phyloP scores from a whole-genome alignment of 1,140 invertebrate species.

The Adelges cooleyi region DNA sequence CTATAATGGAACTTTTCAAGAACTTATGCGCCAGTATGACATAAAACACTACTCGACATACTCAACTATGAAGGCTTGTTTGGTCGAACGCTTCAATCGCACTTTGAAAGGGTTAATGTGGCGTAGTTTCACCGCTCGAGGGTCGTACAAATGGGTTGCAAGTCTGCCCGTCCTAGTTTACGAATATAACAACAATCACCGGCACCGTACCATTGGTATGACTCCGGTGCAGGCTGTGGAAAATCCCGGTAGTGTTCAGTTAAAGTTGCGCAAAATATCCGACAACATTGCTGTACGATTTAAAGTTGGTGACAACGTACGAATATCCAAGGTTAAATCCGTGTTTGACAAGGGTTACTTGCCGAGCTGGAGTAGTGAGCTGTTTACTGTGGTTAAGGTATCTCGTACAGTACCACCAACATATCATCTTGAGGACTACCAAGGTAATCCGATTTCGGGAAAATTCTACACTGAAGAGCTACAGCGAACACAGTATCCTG shows the following conservation, averaged over 20 bases:
- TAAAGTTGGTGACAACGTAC: constrained; percentile 21
- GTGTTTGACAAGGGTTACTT: constrained; percentile 29
- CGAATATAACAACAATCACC: not conserved
- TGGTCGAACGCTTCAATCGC: constrained; percentile 35
- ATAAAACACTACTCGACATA: not conserved
- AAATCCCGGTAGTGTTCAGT: not conserved
- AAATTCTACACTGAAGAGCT: constrained; percentile 28
- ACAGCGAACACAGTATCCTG: constrained; percentile 37
- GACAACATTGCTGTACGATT: not conserved
- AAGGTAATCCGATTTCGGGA: constrained; percentile 10
- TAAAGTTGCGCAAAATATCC: not conserved
- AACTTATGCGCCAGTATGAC: not conserved
- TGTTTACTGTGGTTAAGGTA: constrained; percentile 27
- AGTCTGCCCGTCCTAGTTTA: not conserved
- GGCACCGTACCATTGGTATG: not conserved
- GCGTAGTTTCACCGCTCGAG: not conserved
- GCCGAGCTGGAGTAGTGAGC: constrained; percentile 20
- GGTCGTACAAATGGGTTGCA: not conserved
- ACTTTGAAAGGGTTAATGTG: constrained; percentile 35
- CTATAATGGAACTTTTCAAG: constrained; percentile 32
- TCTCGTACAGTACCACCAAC: not conserved
- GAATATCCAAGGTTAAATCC: constrained; percentile 26
- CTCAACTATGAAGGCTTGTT: not conserved
- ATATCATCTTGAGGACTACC: constrained; percentile 16
- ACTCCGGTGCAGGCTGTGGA: not conserved